Conservation (phyloP, 2,888 invertebrate species). For the Acrobasis repandana region DNA sequence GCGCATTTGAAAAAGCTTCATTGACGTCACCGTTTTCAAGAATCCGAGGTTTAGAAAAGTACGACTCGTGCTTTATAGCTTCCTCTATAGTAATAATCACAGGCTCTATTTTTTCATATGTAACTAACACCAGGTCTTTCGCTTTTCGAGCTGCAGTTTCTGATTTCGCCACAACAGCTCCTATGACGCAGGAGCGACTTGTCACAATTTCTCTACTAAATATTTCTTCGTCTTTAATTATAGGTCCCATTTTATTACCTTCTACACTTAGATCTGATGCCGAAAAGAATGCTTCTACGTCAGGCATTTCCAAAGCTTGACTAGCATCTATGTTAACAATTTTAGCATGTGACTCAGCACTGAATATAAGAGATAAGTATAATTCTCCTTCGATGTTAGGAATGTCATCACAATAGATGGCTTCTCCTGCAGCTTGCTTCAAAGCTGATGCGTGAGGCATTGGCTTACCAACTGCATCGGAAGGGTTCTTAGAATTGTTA, state of each 20-base stretch:
- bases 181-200: constrained; percentile 91
- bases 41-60: constrained; percentile 80
- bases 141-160: constrained; percentile 91
- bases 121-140: constrained; percentile 88
- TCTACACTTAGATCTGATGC: constrained; percentile 87
- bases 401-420: constrained; percentile 94
- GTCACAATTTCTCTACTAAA: constrained; percentile 89
- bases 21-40: constrained; percentile 86
- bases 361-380: constrained; percentile 89
- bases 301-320: constrained; percentile 87
- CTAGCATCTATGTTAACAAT: constrained; percentile 89
- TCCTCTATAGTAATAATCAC: constrained; percentile 94
- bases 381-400: constrained; percentile 88
- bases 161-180: constrained; percentile 89
- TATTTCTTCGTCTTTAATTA: constrained; percentile 91
- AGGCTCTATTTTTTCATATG: constrained; percentile 90
- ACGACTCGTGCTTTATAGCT: constrained; percentile 89
- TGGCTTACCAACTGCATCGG: constrained; percentile 90
- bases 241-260: constrained; percentile 86
- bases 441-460: constrained; percentile 90
- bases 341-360: constrained; percentile 90
- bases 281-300: constrained; percentile 90
- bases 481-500: constrained; percentile 69
- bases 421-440: constrained; percentile 96
- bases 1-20: constrained; percentile 85